A percentile compares a stretch with the other conserved stretches of the same genome.
Conservation (phyloP, 2,113 vertebrate genomes). For the Haplochromis vanheusdeni region DNA sequence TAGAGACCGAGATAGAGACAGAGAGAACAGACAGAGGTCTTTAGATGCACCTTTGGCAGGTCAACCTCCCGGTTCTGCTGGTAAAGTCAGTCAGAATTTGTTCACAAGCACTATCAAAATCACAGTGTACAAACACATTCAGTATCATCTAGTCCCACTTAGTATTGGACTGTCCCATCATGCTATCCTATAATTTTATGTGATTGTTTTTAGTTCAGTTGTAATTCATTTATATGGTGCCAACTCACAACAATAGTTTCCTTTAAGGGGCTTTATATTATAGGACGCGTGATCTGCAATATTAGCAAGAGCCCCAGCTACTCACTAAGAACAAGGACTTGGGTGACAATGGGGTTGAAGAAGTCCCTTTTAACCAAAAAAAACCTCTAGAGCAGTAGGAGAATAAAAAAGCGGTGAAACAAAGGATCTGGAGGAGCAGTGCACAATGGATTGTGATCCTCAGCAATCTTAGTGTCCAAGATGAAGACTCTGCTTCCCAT, state of each 20-base stretch:
- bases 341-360: neutral
- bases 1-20: slow-evolving; percentile 79
- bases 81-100: slow-evolving; percentile 55
- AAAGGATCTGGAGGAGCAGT: neutral
- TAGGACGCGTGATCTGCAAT: neutral
- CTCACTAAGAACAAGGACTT: neutral
- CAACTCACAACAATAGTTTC: neutral
- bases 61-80: slow-evolving; percentile 63
- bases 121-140: neutral
- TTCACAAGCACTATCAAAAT: neutral
- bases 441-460: neutral
- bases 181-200: neutral
- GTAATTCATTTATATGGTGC: neutral
- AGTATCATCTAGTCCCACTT: neutral
- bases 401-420: neutral
- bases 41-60: slow-evolving; percentile 77
- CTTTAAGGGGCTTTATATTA: neutral
- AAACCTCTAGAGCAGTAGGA: neutral
- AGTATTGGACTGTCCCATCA: neutral
- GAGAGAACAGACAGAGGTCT: slow-evolving; percentile 86
- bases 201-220: neutral
- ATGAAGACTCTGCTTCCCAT: neutral
- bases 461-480: neutral
- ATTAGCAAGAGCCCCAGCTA: neutral
- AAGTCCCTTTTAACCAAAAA: neutral